Evolutionary conservation across 2,113 vertebrate genomes (phyloP).

Genomic region (Poicephalus meyeri): DNA sequence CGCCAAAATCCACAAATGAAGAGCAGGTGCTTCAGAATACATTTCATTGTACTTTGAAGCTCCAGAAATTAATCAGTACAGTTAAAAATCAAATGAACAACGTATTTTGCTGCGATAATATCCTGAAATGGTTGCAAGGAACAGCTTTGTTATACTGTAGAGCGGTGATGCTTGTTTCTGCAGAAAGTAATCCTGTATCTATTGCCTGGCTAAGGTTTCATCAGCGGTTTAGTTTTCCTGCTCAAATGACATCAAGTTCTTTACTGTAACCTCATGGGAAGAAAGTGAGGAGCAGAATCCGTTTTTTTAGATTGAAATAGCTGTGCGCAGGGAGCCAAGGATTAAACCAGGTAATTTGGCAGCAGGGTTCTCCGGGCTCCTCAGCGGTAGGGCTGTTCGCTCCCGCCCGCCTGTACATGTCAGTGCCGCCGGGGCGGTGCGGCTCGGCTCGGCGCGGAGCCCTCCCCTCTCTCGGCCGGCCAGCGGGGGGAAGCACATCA

Average conservation of each 20-base stretch:
- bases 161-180: not conserved
- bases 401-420: slow-evolving; percentile 25
- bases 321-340: not conserved
- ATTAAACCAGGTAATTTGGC: not conserved
- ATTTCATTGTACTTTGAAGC: not conserved
- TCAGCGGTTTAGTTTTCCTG: slow-evolving; percentile 59
- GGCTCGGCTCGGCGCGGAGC: not conserved
- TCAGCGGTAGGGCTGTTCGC: not conserved
- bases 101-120: not conserved
- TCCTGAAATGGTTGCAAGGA: not conserved
- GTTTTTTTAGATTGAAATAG: not conserved
- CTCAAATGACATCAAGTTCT: slow-evolving; percentile 43
- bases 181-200: slow-evolving; percentile 64
- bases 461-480: not conserved
- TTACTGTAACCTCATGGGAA: not conserved
- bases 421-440: not conserved
- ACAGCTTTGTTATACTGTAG: not conserved
- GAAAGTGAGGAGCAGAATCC: not conserved
- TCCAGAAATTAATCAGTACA: not conserved
- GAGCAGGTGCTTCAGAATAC: not conserved
- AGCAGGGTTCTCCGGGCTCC: not conserved
- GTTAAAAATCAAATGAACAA: not conserved
- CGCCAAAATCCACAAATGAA: not conserved
- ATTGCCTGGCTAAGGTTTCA: slow-evolving; percentile 70
- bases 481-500: not conserved